These are phyloP conservation scores for Seriola aureovittata DNA, from an alignment of 2,113 vertebrate genomes.

Conservation along the genomic window DNA sequence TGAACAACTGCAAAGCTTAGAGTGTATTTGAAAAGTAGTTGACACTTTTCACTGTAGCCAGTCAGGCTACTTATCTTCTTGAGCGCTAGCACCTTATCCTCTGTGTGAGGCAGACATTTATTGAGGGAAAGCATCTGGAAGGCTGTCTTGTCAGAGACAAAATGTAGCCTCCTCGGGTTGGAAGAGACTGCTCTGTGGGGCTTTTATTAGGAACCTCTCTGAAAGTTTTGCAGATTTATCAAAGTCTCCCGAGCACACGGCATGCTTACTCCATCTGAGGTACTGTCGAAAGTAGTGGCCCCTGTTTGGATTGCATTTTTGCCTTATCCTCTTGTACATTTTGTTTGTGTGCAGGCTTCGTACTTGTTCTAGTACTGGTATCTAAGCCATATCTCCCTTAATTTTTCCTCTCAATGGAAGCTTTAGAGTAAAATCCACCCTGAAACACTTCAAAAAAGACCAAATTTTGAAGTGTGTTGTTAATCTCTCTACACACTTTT, in stretches of 20 bases:
- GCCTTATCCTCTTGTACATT: constrained; percentile 6
- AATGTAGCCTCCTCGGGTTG: constrained; percentile 62
- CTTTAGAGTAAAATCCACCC: not conserved
- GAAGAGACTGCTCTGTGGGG: constrained; percentile 57
- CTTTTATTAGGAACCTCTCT: constrained; percentile 68
- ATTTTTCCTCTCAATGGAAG: constrained; percentile 6
- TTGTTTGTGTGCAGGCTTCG: not conserved
- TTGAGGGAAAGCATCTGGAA: constrained; percentile 67
- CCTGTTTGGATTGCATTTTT: not conserved
- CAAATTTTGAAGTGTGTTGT: not conserved
- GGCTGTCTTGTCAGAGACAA: constrained; percentile 72
- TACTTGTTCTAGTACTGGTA: not conserved
- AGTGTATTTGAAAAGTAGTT: constrained; percentile 47
- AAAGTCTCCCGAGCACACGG: constrained; percentile 49
- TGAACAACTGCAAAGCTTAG: constrained; percentile 22
- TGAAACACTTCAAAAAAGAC: not conserved
- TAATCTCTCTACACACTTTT: not conserved
- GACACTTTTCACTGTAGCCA: constrained; percentile 52
- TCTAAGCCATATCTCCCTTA: not conserved
- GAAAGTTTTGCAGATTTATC: constrained; percentile 73
- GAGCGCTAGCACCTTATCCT: constrained; percentile 57
- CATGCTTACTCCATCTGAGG: constrained; percentile 32
- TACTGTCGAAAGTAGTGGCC: not conserved
- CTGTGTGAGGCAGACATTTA: constrained; percentile 62
- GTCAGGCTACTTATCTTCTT: constrained; percentile 55